Evolutionary conservation across 2,888 invertebrate genomes (phyloP).

Genomic region (Holacanthella duospinosa): DNA sequence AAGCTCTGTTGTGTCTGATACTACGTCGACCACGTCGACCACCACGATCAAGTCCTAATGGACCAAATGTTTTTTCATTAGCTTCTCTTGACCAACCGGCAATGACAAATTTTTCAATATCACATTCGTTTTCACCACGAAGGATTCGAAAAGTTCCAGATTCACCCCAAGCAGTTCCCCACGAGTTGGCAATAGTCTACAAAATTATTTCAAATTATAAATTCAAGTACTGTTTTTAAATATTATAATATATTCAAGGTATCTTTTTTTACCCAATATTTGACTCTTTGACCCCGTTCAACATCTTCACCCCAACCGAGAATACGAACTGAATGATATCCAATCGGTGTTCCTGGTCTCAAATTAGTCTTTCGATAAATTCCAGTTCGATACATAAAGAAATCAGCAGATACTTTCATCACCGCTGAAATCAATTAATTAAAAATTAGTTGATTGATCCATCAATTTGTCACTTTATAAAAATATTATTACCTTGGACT

Average conservation of each 20-base stretch:
- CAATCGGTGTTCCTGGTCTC: slow-evolving; percentile 47
- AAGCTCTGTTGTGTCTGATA: not conserved
- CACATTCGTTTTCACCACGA: slow-evolving; percentile 74
- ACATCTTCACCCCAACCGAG: slow-evolving; percentile 82
- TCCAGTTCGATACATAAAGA: slow-evolving; percentile 79
- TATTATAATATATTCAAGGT: too few species aligned
- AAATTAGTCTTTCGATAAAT: slow-evolving; percentile 60
- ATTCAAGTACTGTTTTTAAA: not conserved
- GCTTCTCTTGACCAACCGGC: slow-evolving; percentile 45
- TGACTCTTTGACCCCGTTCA: slow-evolving; percentile 48
- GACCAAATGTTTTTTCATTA: not conserved
- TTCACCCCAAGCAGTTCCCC: slow-evolving; percentile 89
- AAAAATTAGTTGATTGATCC: not conserved
- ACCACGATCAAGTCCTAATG: not conserved
- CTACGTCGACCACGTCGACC: not conserved
- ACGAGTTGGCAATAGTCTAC: slow-evolving; percentile 85
- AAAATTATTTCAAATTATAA: slow-evolving; percentile 40
- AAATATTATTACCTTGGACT: slow-evolving; percentile 60
- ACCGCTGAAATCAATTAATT: slow-evolving; percentile 15
- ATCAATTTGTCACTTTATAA: not conserved
- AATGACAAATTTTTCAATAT: slow-evolving; percentile 80
- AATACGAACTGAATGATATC: slow-evolving; percentile 82
- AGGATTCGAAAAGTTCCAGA: slow-evolving; percentile 77
- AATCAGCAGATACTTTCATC: slow-evolving; percentile 67
- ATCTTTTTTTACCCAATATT: slow-evolving; percentile 66